These are phyloP conservation scores for Oreochromis tanganicae DNA, from an alignment of 2,113 vertebrate genomes.

Conservation along the genomic window DNA sequence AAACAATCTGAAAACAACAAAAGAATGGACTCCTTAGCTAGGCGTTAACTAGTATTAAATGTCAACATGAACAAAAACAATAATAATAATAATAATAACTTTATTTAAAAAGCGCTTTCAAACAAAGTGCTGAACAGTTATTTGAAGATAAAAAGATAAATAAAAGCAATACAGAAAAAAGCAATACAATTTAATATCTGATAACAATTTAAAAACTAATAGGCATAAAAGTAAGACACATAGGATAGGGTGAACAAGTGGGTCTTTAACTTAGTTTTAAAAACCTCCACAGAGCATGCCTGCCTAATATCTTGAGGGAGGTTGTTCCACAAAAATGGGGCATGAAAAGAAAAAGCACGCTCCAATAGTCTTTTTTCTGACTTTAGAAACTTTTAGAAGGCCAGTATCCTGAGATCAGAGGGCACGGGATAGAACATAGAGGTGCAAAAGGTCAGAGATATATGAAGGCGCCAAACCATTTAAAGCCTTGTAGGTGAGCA, in stretches of 20 bases:
- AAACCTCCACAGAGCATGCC: neutral
- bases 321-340: neutral
- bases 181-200: neutral
- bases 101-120: neutral
- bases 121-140: neutral
- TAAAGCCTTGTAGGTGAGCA: neutral
- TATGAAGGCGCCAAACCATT: neutral
- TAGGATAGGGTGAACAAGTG: neutral
- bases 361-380: neutral
- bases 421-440: neutral
- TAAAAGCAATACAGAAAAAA: neutral
- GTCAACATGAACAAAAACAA: neutral
- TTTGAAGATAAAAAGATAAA: neutral
- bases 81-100: neutral
- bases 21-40: neutral
- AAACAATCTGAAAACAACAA: neutral
- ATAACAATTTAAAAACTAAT: neutral
- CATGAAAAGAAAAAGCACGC: neutral
- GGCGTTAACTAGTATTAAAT: neutral
- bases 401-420: neutral
- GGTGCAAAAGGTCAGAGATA: neutral
- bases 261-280: neutral
- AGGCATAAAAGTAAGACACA: neutral
- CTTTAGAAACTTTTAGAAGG: neutral
- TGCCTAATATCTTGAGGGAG: neutral